Evolutionary conservation across 2,113 vertebrate genomes (phyloP).

Genomic region (Ochotona princeps): DNA sequence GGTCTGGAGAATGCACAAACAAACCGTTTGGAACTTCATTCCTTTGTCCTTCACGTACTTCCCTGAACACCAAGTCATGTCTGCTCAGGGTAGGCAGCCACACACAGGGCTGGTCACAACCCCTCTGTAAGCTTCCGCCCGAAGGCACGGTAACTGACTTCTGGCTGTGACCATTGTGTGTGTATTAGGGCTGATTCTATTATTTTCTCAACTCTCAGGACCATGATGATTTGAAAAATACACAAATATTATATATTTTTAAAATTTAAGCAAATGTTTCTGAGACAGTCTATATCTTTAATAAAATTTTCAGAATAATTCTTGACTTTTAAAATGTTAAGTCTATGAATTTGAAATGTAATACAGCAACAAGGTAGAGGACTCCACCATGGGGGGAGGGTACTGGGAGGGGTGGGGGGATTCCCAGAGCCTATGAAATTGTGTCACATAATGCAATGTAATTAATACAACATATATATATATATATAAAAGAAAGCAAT

Average conservation of each 20-base stretch:
- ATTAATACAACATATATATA: too few species aligned
- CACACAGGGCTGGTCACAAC: not conserved
- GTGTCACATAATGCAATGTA: too few species aligned
- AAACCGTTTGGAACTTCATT: constrained; percentile 24
- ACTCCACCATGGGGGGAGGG: too few species aligned
- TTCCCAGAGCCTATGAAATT: too few species aligned
- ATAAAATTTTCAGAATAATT: not conserved
- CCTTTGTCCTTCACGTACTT: not conserved
- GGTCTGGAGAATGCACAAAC: not conserved
- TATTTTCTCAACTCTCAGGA: not conserved
- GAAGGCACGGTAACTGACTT: not conserved
- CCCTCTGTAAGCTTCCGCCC: too few species aligned
- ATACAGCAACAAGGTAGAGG: too few species aligned
- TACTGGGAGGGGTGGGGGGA: too few species aligned
- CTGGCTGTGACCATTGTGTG: not conserved
- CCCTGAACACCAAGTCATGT: not conserved
- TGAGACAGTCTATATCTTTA: not conserved
- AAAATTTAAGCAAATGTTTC: not conserved
- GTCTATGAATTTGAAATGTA: too few species aligned
- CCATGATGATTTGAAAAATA: not conserved
- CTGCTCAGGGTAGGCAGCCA: not conserved
- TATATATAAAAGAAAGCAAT: too few species aligned
- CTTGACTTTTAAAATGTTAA: not conserved
- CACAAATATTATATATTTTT: not conserved
- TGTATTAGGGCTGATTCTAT: not conserved